phyloP scores from a whole-genome alignment of 1,140 invertebrate species.

The Streblospio benedicti region DNA sequence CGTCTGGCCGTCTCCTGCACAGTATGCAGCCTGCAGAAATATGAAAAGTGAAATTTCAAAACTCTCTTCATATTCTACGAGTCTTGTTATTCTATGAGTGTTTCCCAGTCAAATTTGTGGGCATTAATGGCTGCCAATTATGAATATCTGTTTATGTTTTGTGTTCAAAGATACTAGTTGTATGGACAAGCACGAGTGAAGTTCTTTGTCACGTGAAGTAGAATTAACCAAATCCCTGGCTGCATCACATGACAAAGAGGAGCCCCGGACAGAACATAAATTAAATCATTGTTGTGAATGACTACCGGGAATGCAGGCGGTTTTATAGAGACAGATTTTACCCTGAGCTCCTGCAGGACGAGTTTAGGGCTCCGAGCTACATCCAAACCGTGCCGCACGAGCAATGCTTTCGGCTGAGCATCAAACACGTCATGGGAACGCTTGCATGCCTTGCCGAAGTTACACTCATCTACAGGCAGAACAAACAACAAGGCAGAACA shows the following conservation, averaged over 20 bases:
- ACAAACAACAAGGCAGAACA: too few species aligned
- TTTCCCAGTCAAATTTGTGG: too few species aligned
- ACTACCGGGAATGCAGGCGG: neutral
- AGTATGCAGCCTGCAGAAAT: too few species aligned
- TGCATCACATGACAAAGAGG: too few species aligned
- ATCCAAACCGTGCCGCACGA: neutral
- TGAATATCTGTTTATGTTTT: too few species aligned
- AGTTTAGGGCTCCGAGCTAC: neutral
- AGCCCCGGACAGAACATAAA: neutral
- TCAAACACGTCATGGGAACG: neutral
- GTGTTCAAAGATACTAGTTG: neutral
- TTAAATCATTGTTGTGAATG: neutral
- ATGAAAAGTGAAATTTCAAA: too few species aligned
- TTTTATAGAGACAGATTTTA: neutral
- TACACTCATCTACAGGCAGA: too few species aligned
- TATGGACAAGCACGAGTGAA: neutral
- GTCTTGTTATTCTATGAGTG: too few species aligned
- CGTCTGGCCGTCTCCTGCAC: too few species aligned
- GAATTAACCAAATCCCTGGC: too few species aligned
- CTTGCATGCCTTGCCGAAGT: neutral
- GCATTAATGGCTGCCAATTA: too few species aligned
- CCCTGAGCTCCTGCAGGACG: neutral
- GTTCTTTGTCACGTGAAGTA: neutral
- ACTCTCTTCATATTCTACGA: too few species aligned
- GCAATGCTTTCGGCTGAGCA: neutral